These are phyloP conservation scores for Fukomys damarensis DNA, from an alignment of 2,113 vertebrate species.

Conservation along the genomic window DNA sequence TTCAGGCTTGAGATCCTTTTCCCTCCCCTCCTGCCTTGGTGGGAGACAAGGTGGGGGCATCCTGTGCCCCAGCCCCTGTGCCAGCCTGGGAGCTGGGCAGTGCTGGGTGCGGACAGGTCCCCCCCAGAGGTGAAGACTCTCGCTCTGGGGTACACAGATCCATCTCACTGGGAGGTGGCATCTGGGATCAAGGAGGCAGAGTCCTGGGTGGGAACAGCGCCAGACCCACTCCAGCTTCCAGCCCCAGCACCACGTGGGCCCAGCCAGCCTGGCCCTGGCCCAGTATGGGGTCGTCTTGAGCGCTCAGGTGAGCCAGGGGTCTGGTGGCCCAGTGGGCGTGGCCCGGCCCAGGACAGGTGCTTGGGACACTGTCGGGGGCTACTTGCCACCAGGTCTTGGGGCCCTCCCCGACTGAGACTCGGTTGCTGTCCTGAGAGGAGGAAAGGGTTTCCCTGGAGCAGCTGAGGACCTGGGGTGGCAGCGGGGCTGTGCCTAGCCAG, in stretches of 20 bases:
- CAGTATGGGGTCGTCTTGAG: background rate
- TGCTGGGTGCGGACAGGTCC: background rate
- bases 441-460: background rate
- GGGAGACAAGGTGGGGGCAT: background rate
- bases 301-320: background rate
- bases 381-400: fast-evolving
- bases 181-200: background rate
- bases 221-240: background rate
- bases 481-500: fast-evolving
- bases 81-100: background rate
- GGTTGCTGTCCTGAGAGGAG: background rate
- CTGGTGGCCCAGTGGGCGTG: fast-evolving
- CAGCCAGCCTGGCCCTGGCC: background rate
- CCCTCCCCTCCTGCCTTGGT: background rate
- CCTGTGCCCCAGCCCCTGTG: background rate
- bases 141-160: background rate
- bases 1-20: background rate
- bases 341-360: background rate
- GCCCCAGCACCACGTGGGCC: background rate
- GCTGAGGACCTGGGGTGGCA: too few species aligned
- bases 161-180: background rate
- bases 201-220: background rate
- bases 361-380: background rate
- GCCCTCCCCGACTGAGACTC: too few species aligned
- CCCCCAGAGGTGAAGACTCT: background rate